A percentile compares a stretch with the other conserved stretches of the same genome.
Conservation (phyloP, 2,797 vertebrate genomes). For the Furcifer pardalis region DNA sequence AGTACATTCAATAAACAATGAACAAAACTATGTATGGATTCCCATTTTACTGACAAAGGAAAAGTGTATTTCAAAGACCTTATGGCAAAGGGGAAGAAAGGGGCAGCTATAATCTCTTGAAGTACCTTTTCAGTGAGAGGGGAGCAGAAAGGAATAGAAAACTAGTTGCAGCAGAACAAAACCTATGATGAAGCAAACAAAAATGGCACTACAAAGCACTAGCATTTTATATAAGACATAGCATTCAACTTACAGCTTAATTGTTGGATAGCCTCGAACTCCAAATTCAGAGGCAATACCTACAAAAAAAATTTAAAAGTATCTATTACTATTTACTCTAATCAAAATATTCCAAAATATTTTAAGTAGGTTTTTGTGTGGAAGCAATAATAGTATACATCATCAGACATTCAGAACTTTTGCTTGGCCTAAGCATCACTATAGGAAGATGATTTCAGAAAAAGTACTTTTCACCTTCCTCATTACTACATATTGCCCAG, state of each 20-base stretch:
- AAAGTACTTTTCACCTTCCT: not conserved
- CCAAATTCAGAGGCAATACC: constrained; percentile 97
- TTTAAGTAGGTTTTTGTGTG: not conserved
- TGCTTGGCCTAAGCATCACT: not conserved
- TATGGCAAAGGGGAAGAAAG: not conserved
- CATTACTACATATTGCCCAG: not conserved
- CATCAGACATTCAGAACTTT: not conserved
- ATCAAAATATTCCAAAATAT: not conserved
- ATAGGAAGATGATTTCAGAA: not conserved
- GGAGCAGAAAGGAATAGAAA: not conserved
- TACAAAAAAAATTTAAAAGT: constrained; percentile 68
- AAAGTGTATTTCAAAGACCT: not conserved
- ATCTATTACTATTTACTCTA: not conserved
- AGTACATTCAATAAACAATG: not conserved
- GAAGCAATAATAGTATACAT: not conserved
- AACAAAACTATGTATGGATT: not conserved
- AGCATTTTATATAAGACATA: not conserved
- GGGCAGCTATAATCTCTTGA: not conserved
- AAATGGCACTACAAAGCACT: not conserved
- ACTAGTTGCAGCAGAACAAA: not conserved
- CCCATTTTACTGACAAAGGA: not conserved
- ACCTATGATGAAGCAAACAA: not conserved
- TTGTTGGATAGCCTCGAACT: constrained; percentile 97
- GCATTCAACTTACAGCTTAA: constrained; percentile 93
- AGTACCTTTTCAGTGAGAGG: too few relatives aligned